Percentiles rank a stretch among this genome's conserved stretches.
These are phyloP conservation scores for Heterodera filipjevi DNA, from an alignment of 2,888 invertebrate species.

Conservation along the genomic window DNA sequence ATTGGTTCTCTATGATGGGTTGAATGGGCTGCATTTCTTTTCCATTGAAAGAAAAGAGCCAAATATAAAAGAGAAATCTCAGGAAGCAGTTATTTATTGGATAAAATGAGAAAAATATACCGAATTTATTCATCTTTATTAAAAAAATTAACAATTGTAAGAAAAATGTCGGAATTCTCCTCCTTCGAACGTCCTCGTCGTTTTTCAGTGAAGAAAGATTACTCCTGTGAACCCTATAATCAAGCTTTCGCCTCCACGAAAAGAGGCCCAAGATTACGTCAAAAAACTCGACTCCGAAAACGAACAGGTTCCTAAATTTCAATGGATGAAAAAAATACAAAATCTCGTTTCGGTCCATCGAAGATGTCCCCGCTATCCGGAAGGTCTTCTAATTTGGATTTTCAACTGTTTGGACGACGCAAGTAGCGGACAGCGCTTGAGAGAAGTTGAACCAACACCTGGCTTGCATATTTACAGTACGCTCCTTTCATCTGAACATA, in stretches of 20 bases:
- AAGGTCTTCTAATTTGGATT: conserved; percentile 13
- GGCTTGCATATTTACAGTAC: neutral
- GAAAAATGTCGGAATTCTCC: neutral
- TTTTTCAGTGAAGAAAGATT: conserved; percentile 18
- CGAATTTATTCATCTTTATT: too few relatives aligned
- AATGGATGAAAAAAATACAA: neutral
- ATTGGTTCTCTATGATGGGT: too few relatives aligned
- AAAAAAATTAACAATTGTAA: too few relatives aligned
- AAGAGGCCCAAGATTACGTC: neutral
- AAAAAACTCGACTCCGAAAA: neutral
- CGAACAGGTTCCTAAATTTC: conserved; percentile 10
- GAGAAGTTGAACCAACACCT: neutral
- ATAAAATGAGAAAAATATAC: too few relatives aligned
- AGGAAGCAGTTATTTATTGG: too few relatives aligned
- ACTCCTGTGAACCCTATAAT: neutral
- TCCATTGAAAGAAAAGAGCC: too few relatives aligned
- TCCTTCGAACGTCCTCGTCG: neutral
- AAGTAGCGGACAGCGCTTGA: neutral
- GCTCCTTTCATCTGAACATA: neutral
- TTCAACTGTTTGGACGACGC: conserved; percentile 5
- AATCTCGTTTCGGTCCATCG: neutral
- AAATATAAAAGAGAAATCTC: too few relatives aligned
- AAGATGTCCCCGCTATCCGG: neutral
- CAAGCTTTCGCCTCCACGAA: neutral
- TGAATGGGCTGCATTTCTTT: too few relatives aligned